Evolutionary conservation across 92 coral and sea anemone species (phyloP).

Genomic region (Muricea muricata): DNA sequence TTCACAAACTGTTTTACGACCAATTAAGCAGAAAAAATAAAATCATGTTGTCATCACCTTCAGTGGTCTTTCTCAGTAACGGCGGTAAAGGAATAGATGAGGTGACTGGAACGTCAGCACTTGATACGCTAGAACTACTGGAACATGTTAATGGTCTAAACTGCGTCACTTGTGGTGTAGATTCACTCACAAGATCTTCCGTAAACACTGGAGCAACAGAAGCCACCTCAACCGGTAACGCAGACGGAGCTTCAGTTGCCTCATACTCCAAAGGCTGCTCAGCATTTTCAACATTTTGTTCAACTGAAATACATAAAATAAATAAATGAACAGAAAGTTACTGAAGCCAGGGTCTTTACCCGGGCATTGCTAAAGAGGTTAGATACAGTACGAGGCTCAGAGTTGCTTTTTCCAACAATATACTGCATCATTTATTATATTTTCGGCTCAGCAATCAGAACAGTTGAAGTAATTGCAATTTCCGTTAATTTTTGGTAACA

Average conservation of each 20-base stretch:
- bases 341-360: too few relatives aligned
- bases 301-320: neutral
- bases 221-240: neutral
- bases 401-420: too few relatives aligned
- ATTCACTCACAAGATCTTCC: neutral
- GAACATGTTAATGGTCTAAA: constrained; percentile 23
- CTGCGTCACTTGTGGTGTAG: neutral
- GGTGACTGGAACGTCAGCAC: constrained; percentile 11
- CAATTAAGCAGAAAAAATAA: too few relatives aligned
- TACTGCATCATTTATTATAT: too few relatives aligned
- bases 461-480: too few relatives aligned
- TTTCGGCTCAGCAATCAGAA: too few relatives aligned
- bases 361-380: too few relatives aligned
- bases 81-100: constrained; percentile 34
- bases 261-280: constrained; percentile 11
- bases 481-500: too few relatives aligned
- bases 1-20: neutral
- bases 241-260: neutral
- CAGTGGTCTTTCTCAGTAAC: constrained; percentile 21
- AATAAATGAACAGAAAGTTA: too few relatives aligned
- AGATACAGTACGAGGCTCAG: too few relatives aligned
- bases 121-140: constrained; percentile 28
- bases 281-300: constrained; percentile 21
- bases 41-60: constrained; percentile 4
- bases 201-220: constrained; percentile 23